Evolutionary conservation across 1,140 invertebrate species (phyloP), one percentile per base, ranked within the genome.

Genomic region (Monochamus saltuarius): DNA sequence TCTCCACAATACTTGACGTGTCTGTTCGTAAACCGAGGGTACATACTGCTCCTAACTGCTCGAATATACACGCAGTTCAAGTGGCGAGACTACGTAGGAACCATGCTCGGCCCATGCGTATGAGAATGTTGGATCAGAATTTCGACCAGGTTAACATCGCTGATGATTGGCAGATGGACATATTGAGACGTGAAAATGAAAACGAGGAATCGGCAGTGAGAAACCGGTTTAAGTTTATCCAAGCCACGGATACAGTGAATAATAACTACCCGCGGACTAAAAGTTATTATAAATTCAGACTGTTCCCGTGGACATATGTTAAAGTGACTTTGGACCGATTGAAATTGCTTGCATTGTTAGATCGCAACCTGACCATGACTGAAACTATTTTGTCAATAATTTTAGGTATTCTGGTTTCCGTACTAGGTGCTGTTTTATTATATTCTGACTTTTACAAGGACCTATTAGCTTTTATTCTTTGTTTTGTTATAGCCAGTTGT

Each of bases 401-500:
- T 7, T 78, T 99, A 42, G 93, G 94, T 0, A 82, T 94, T n/a
- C 70, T 87, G 39, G 95, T 99, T 0, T 89, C 92, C 0, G 83
- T 91, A 42, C 77, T 98, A 39, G 95, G 95, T 0, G 86, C 93
- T 0, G 76, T 90, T 39, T 82, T 99, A 11, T 81, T 99, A 1
- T 87, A 91, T 67, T 81, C 87, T 36, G 87, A 89, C 29, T 91
- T 97, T 73, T 98, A 96, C 78, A 86, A 87, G 66, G 97, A 99
- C 75, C 84, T 98, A 37, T 91, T 88, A 67, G 90, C 96, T 4
- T 94, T 99, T 78, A 81, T 97, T 61, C 96, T 99, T 75, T 98
- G 96, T 79, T 94, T 97, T 67, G 91, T 98, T 17, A 95, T 98
- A 43, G 96, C 96, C 9, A 89, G 94, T 8, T 97, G 94, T 75